These are phyloP conservation scores for Arothron firmamentum DNA, from an alignment of 2,113 vertebrate genomes.

Conservation along the genomic window DNA sequence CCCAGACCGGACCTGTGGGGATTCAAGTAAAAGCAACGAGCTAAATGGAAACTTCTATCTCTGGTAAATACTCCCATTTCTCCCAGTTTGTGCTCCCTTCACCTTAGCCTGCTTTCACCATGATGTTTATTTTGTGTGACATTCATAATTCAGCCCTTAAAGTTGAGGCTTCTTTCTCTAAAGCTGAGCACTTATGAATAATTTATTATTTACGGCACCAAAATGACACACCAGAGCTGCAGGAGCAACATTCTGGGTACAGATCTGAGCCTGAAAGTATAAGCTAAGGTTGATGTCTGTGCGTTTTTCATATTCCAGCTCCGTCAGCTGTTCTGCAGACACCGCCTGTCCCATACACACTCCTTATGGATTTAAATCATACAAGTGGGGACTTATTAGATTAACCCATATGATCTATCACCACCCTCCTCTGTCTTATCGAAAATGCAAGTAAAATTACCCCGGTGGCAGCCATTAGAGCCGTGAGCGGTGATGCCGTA, in stretches of 20 bases:
- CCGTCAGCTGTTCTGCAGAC: no score
- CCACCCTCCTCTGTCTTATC: conserved; percentile 28
- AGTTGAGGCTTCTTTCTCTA: conserved; percentile 10
- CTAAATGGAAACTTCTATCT: conserved; percentile 17
- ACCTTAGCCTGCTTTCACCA: conserved; percentile 9
- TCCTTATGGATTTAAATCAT: conserved; percentile 45
- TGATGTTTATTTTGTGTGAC: conserved; percentile 5
- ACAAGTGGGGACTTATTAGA: conserved; percentile 47
- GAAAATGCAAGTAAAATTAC: conserved; percentile 30
- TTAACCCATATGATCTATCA: conserved; percentile 52
- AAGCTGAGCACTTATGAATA: conserved; percentile 25
- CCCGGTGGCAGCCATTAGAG: conserved; percentile 36
- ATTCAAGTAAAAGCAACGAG: conserved; percentile 10
- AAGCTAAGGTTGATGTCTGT: no score
- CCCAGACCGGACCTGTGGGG: conserved; percentile 21
- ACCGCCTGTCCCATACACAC: neutral
- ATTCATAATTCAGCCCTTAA: conserved; percentile 54
- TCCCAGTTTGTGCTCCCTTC: neutral
- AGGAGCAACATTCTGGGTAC: no score
- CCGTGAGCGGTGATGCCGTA: conserved; percentile 28
- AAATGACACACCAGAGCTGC: no score
- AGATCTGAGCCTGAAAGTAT: no score
- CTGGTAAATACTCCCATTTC: no score
- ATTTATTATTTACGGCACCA: conserved; percentile 52
- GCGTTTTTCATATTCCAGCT: no score